phyloP scores from a whole-genome alignment of 1,140 invertebrate genomes.

The Tetraneura akinire region DNA sequence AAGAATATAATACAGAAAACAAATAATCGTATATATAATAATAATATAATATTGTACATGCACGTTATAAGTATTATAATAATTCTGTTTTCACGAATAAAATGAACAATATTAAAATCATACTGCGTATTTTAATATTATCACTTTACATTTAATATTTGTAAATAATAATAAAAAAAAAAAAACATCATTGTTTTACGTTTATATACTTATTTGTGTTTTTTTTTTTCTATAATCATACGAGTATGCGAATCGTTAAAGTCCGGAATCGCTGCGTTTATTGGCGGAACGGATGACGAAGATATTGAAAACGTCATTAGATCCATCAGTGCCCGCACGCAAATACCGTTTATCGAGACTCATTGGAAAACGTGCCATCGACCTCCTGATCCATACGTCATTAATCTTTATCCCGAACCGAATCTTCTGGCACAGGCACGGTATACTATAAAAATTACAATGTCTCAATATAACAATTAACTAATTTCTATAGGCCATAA shows the following conservation, averaged over 20 bases:
- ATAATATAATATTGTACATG: no score
- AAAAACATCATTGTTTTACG: no score
- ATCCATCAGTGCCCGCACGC: constrained; percentile 21
- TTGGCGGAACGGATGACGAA: constrained; percentile 31
- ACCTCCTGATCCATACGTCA: neutral
- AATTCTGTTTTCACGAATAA: no score
- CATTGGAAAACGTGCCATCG: constrained; percentile 28
- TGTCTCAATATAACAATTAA: neutral
- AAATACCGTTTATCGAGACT: constrained; percentile 43
- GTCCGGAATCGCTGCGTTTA: constrained; percentile 22
- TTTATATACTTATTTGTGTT: no score
- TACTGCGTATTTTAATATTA: no score
- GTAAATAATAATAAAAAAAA: no score
- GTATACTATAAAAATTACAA: no score
- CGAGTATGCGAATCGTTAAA: constrained; percentile 25
- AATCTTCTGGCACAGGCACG: constrained; percentile 10
- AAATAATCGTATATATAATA: neutral
- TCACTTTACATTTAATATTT: no score
- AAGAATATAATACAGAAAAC: neutral
- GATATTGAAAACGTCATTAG: constrained; percentile 18
- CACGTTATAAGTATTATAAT: no score
- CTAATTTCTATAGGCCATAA: constrained; percentile 53
- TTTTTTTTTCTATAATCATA: no score
- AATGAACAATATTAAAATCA: no score
- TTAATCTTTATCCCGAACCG: constrained; percentile 35